A percentile compares a stretch with the other conserved stretches of the same genome.
Conservation (phyloP, 1,140 invertebrate genomes). For the Hetaerina americana region DNA sequence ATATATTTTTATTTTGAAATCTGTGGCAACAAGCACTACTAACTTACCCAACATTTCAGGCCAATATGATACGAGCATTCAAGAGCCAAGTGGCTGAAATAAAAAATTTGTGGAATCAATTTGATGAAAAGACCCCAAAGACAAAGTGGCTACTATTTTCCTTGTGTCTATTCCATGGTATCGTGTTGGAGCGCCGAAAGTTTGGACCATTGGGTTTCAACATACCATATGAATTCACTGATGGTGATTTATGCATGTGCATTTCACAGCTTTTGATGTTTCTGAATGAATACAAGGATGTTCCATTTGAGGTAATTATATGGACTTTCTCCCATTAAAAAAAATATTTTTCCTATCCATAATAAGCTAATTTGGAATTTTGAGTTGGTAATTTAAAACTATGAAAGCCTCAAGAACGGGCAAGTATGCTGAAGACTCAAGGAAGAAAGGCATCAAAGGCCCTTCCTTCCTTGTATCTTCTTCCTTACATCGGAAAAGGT, state of each 20-base stretch:
- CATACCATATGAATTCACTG: constrained; percentile 62
- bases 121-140: constrained; percentile 39
- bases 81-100: constrained; percentile 31
- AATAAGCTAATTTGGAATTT: no score
- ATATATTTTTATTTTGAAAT: no score
- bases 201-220: constrained; percentile 64
- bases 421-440: no score
- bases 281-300: constrained; percentile 42
- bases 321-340: constrained; percentile 9
- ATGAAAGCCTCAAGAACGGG: no score
- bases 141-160: constrained; percentile 54
- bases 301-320: constrained; percentile 45
- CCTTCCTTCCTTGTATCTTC: no score
- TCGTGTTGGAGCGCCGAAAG: constrained; percentile 51
- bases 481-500: no score
- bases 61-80: constrained; percentile 51
- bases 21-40: no score
- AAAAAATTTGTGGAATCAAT: constrained; percentile 29
- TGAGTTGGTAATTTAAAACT: no score
- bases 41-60: no score
- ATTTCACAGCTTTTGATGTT: constrained; percentile 55
- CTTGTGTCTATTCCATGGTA: constrained; percentile 56
- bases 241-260: constrained; percentile 58
- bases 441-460: no score
- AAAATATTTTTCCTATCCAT: neutral